These are phyloP conservation scores for Drosophila prolongata DNA, from an alignment of 2,888 invertebrate species.

Conservation along the genomic window DNA sequence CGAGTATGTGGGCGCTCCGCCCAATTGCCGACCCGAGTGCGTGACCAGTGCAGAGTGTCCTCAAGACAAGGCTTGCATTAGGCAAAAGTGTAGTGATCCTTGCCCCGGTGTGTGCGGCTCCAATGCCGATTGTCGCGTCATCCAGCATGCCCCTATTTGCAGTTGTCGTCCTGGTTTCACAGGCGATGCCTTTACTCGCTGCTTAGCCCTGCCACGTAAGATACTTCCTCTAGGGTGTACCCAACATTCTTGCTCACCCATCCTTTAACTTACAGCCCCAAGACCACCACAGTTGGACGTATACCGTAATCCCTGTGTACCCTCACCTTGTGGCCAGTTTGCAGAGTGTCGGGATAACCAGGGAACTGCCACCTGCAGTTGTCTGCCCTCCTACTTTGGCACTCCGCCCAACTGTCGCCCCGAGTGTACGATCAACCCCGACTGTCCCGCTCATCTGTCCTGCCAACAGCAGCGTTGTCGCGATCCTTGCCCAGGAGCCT, in stretches of 20 bases:
- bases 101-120: conserved; percentile 87
- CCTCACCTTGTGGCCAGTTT: conserved; percentile 91
- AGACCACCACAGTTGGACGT: conserved; percentile 67
- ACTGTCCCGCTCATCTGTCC: conserved; percentile 89
- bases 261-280: conserved; percentile 47
- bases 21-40: conserved; percentile 89
- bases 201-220: conserved; percentile 85
- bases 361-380: conserved; percentile 88
- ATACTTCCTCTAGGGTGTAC: neutral
- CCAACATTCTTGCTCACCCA: neutral
- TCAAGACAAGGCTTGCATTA: conserved; percentile 87
- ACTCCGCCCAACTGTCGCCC: conserved; percentile 90
- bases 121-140: conserved; percentile 89
- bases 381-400: conserved; percentile 88
- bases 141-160: conserved; percentile 92
- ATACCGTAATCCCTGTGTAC: conserved; percentile 88
- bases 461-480: conserved; percentile 89
- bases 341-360: conserved; percentile 88
- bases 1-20: conserved; percentile 87
- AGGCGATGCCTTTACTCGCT: conserved; percentile 90
- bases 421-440: conserved; percentile 89
- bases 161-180: conserved; percentile 88
- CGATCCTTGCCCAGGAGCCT: conserved; percentile 90
- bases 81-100: conserved; percentile 88
- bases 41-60: conserved; percentile 88